Evolutionary conservation across 2,888 invertebrate genomes (phyloP).

Genomic region (Girardia tigrina): DNA sequence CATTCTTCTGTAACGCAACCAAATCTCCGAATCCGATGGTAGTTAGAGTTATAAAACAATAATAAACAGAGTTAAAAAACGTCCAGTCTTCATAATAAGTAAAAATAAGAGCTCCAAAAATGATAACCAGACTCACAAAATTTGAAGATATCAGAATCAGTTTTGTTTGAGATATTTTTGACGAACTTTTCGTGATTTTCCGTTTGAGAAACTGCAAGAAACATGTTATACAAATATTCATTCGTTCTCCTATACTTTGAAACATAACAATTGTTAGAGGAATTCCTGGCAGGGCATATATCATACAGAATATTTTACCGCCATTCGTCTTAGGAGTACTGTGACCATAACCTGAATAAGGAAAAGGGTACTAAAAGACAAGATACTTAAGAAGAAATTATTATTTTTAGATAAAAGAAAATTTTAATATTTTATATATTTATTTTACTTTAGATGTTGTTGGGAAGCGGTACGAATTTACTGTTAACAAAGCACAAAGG

Average conservation of each 20-base stretch:
- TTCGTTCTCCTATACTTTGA: constrained; percentile 90
- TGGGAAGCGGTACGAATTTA: too few species aligned
- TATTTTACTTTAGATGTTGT: too few species aligned
- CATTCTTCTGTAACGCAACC: constrained; percentile 89
- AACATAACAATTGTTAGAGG: constrained; percentile 94
- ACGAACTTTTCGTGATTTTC: constrained; percentile 60
- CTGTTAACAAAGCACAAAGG: too few species aligned
- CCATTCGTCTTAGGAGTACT: constrained; percentile 87
- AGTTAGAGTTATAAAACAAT: constrained; percentile 94
- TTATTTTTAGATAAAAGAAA: too few species aligned
- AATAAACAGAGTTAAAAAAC: constrained; percentile 74
- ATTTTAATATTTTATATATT: too few species aligned
- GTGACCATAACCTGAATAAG: constrained; percentile 68
- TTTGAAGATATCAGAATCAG: constrained; percentile 64
- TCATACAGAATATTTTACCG: constrained; percentile 94
- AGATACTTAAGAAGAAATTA: too few species aligned
- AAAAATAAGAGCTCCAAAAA: constrained; percentile 84
- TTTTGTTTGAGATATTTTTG: constrained; percentile 70
- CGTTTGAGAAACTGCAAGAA: constrained; percentile 81
- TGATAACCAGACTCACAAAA: constrained; percentile 77
- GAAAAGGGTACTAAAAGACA: too few species aligned
- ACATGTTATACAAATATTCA: constrained; percentile 92
- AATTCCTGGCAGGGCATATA: constrained; percentile 67
- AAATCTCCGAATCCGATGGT: constrained; percentile 96
- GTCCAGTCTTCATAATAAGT: constrained; percentile 86